Base-by-base conservation (phyloP, 1,140 invertebrate species). In the Heliconius melpomene region DNA sequence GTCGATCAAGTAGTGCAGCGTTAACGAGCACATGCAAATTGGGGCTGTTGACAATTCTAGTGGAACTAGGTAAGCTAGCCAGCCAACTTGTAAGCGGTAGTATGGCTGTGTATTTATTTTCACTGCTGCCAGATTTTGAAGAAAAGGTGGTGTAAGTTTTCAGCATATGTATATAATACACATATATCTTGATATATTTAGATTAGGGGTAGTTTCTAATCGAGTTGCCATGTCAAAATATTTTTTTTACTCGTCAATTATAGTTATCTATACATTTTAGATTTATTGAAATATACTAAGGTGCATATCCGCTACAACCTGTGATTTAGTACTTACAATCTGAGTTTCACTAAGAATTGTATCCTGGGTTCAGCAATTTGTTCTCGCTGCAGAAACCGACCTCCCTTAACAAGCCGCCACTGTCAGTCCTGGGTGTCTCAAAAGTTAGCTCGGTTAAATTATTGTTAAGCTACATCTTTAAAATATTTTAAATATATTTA, bases 21-120 rank as follows among this genome's bases (percentile, higher is more conserved):
- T 90, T 94, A 94, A 94, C 92, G 88, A 94, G 91, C 90, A 82
- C 89, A 94, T 94, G 92, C 92, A 94, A 94, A 94, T 94, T 84
- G 74, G 80, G 74, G 16, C 50, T 73, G 73, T 87, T 91, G 91
- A 93, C 90, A 91, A 92, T 90, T 90, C 86, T 87, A 74, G 74
- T 75, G 77, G 32, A 54, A 74, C 75, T 81, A 81, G 79, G 79
- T 60, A 71, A n/a, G 52, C 60, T 13, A 66, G 23, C 26, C 26
- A 29, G 23, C 3, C 26, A 66, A 29, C 23, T 6, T 66, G 9
- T 66, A 60, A 52, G 7, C 50, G 18, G 7, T n/a, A 5, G n/a
- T 23, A 66, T 66, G 23, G 3, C 13, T 46, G 13, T 46, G 13
- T 66, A 66, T 66, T 66, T 66, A 66, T 66, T 13, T 66, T n/a